These are phyloP conservation scores for Drosophila anceps DNA, from an alignment of 2,888 invertebrate species.

Conservation along the genomic window DNA sequence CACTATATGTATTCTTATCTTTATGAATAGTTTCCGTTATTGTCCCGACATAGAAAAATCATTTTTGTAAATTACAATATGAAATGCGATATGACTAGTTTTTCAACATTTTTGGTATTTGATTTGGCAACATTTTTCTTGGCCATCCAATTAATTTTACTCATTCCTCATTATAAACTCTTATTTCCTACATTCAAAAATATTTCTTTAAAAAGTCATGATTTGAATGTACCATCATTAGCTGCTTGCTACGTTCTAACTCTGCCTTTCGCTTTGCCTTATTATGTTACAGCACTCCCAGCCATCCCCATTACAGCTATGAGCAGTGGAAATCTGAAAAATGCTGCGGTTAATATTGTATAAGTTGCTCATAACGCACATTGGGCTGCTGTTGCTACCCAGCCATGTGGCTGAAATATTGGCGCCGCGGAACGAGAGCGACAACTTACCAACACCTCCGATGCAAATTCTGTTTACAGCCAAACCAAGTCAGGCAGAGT, in stretches of 20 bases:
- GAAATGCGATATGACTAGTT: too few relatives aligned
- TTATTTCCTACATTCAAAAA: neutral
- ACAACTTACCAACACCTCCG: neutral
- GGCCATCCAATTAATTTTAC: too few relatives aligned
- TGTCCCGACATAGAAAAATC: too few relatives aligned
- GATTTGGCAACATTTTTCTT: too few relatives aligned
- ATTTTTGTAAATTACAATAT: too few relatives aligned
- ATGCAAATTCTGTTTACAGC: neutral
- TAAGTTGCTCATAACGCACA: constrained; percentile 23
- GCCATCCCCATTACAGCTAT: constrained; percentile 20
- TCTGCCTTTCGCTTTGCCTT: constrained; percentile 1
- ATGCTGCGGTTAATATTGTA: constrained; percentile 38
- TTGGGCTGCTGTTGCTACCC: constrained; percentile 18
- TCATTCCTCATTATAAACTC: too few relatives aligned
- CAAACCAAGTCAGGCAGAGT: neutral
- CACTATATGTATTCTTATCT: too few relatives aligned
- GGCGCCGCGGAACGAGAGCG: neutral
- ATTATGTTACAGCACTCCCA: constrained; percentile 8
- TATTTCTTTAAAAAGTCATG: neutral
- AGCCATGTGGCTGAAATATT: constrained; percentile 13
- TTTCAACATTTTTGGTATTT: too few relatives aligned
- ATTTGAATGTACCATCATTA: neutral
- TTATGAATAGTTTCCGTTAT: too few relatives aligned
- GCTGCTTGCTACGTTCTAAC: neutral
- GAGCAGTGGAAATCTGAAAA: constrained; percentile 22